These are phyloP conservation scores for Bos taurus DNA, from an alignment of 2,113 vertebrate genomes.

Conservation along the genomic window DNA sequence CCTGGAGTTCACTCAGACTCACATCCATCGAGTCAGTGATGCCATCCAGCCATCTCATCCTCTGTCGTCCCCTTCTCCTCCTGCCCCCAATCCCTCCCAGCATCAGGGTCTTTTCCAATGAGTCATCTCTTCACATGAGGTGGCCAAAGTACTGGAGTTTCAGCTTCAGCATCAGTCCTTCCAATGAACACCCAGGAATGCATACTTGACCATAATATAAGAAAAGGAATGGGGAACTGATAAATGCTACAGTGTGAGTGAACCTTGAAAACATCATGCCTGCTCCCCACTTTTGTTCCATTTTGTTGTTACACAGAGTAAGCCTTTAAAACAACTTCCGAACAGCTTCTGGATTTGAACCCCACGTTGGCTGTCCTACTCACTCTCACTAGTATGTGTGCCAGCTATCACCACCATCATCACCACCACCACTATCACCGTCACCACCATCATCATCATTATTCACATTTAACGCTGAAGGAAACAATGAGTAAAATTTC, in stretches of 20 bases:
- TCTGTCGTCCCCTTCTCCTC: too few relatives aligned
- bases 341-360: not conserved
- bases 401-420: fast-evolving
- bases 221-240: not conserved
- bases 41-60: too few relatives aligned
- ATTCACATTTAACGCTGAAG: not conserved
- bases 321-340: not conserved
- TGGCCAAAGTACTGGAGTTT: too few relatives aligned
- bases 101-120: too few relatives aligned
- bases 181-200: not conserved
- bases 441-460: fast-evolving
- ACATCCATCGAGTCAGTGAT: fast-evolving
- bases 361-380: fast-evolving
- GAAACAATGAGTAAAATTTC: not conserved
- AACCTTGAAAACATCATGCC: not conserved
- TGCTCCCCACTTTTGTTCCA: not conserved
- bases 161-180: too few relatives aligned
- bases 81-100: too few relatives aligned
- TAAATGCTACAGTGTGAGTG: not conserved
- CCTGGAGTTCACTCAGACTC: too few relatives aligned
- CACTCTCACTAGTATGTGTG: not conserved
- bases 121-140: too few relatives aligned
- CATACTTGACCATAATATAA: not conserved
- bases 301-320: not conserved
- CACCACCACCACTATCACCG: too few relatives aligned